phyloP scores from a whole-genome alignment of 2,113 vertebrate genomes.

The Halichoerus grypus region DNA sequence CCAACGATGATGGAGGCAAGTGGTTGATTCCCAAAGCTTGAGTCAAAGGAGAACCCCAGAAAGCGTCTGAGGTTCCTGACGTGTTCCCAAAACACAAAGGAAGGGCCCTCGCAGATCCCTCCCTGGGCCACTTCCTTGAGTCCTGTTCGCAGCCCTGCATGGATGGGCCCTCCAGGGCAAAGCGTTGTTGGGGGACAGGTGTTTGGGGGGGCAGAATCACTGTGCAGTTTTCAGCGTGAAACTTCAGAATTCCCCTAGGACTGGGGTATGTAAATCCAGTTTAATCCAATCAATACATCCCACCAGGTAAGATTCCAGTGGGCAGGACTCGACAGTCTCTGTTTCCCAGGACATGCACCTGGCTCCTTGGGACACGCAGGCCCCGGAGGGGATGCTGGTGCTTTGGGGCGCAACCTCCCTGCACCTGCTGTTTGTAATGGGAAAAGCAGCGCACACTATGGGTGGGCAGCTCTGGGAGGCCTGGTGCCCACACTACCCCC shows the following conservation, averaged over 20 bases:
- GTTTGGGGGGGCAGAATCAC: fast-evolving
- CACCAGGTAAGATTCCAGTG: fast-evolving
- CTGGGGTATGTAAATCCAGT: fast-evolving
- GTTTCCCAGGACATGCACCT: not conserved
- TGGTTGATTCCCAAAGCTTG: fast-evolving
- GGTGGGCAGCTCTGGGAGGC: fast-evolving
- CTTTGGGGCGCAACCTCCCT: fast-evolving
- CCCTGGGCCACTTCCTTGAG: fast-evolving
- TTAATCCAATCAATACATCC: too few species aligned
- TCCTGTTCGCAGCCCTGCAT: fast-evolving
- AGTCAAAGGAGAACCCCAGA: not conserved
- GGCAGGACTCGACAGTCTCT: fast-evolving
- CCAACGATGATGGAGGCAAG: fast-evolving
- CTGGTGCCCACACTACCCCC: fast-evolving
- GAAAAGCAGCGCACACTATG: fast-evolving
- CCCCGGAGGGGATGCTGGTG: too few species aligned
- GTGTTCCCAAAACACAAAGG: not conserved
- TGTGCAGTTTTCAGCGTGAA: fast-evolving
- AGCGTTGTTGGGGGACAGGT: fast-evolving
- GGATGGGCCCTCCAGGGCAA: fast-evolving
- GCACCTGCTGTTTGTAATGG: fast-evolving
- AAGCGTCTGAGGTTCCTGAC: not conserved
- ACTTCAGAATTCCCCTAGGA: not conserved
- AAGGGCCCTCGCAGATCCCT: not conserved
- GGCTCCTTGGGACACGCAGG: fast-evolving